Evolutionary conservation across 2,888 invertebrate species (phyloP).

Genomic region (Drosophila histrio): DNA sequence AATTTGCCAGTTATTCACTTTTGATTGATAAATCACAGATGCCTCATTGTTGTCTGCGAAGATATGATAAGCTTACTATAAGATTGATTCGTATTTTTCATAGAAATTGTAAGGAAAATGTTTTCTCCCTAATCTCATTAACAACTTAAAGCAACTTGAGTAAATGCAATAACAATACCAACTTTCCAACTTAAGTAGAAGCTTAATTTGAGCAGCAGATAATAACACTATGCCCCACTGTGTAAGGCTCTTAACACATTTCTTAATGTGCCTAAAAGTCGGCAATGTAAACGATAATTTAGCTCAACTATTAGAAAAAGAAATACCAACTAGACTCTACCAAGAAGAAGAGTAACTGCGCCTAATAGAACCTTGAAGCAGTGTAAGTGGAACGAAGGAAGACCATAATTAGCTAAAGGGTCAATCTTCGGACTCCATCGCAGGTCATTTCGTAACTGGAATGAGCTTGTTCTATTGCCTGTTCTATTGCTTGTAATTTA

Average conservation of each 20-base stretch:
- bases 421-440: constrained; percentile 21
- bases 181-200: background rate
- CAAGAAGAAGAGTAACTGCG: background rate
- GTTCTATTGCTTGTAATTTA: constrained; percentile 61
- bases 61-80: too few species aligned
- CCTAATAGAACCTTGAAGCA: constrained; percentile 14
- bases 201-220: background rate
- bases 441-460: constrained; percentile 32
- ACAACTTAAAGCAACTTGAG: too few species aligned
- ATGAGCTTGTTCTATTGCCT: constrained; percentile 42
- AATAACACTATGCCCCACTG: background rate
- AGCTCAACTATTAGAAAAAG: background rate
- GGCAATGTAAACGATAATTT: background rate
- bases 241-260: background rate
- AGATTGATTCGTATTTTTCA: too few species aligned
- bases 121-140: too few species aligned
- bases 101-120: too few species aligned
- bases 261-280: background rate
- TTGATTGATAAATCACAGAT: too few species aligned
- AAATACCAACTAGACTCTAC: background rate
- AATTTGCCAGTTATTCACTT: too few species aligned
- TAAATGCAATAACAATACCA: too few species aligned
- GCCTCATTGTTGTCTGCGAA: too few species aligned
- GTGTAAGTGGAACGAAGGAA: background rate
- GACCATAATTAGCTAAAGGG: constrained; percentile 29